Evolutionary conservation across 2,113 vertebrate genomes (phyloP).

Genomic region (Malurus elegans): DNA sequence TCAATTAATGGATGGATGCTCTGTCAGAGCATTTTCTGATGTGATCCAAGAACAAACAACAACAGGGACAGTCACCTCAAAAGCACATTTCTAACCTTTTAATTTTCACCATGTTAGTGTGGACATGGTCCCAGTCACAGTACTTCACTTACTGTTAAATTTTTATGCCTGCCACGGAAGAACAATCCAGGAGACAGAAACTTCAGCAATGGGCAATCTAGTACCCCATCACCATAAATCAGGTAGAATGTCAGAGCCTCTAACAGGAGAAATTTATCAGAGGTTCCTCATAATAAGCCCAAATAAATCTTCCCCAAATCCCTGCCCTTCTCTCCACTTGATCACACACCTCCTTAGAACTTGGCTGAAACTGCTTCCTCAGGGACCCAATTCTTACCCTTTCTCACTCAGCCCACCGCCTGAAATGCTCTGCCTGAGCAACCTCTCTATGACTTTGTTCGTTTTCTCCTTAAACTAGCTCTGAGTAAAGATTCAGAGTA

Average conservation of each 20-base stretch:
- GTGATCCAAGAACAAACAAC: neutral
- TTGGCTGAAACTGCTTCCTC: neutral
- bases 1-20: neutral
- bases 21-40: neutral
- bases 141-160: neutral
- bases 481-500: neutral
- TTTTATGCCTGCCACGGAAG: neutral
- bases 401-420: neutral
- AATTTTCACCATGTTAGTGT: neutral
- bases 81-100: neutral
- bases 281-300: neutral
- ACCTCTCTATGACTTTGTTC: neutral
- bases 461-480: neutral
- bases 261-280: accelerated
- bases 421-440: neutral
- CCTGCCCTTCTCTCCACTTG: neutral
- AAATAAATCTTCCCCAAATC: neutral
- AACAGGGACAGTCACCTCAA: neutral
- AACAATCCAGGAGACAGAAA: neutral
- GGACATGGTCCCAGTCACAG: neutral
- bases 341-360: neutral
- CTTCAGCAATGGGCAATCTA: neutral
- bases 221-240: neutral
- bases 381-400: neutral
- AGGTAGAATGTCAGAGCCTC: neutral